Evolutionary conservation across 2,888 invertebrate species (phyloP).

Genomic region (Celastrina argiolus): DNA sequence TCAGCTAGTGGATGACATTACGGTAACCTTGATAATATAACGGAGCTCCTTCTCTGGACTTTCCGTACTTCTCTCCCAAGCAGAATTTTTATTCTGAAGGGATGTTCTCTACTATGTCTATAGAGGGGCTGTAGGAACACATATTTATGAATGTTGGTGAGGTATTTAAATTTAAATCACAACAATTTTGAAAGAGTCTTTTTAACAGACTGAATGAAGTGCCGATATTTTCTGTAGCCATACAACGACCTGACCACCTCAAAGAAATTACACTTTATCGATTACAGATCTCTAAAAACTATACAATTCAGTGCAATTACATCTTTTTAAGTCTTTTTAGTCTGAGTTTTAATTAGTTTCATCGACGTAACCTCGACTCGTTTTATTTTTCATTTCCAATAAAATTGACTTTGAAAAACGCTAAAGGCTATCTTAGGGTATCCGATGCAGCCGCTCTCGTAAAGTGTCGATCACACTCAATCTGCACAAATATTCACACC

Average conservation of each 20-base stretch:
- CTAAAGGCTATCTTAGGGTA: not conserved
- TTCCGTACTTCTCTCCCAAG: too few relatives aligned
- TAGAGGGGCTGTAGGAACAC: too few relatives aligned
- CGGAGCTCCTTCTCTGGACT: too few relatives aligned
- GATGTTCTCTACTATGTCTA: too few relatives aligned
- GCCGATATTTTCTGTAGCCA: too few relatives aligned
- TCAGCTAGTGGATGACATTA: too few relatives aligned
- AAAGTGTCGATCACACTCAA: not conserved
- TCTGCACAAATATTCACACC: not conserved
- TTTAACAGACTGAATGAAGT: too few relatives aligned
- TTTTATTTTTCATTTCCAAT: conserved; percentile 7
- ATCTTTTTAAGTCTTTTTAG: conserved; percentile 2
- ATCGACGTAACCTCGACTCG: not conserved
- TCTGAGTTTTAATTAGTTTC: conserved; percentile 3
- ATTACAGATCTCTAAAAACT: not conserved
- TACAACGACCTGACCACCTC: not conserved
- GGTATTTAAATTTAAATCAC: too few relatives aligned
- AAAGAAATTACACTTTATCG: not conserved
- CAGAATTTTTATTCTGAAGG: too few relatives aligned
- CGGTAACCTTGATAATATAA: too few relatives aligned
- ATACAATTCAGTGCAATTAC: not conserved
- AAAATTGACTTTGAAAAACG: not conserved
- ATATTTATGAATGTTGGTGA: too few relatives aligned
- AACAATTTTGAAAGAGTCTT: too few relatives aligned
- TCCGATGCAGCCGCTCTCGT: not conserved